phyloP scores from a whole-genome alignment of 92 coral and sea anemone species.

The Pocillopora meandrina region DNA sequence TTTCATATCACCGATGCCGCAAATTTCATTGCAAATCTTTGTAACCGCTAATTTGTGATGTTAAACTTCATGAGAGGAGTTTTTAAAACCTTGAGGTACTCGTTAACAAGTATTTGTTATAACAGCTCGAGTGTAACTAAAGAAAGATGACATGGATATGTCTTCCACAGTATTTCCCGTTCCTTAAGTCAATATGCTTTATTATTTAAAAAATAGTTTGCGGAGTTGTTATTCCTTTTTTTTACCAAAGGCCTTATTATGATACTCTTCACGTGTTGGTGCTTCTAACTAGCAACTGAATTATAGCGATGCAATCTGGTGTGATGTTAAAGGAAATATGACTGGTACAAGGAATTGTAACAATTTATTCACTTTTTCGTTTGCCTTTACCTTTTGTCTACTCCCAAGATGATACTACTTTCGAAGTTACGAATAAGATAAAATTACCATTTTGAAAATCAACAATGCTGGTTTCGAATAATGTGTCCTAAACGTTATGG shows the following conservation, averaged over 20 bases:
- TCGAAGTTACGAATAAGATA: neutral
- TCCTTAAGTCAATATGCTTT: neutral
- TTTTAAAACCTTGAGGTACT: neutral
- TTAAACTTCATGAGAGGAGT: neutral
- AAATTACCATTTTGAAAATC: neutral
- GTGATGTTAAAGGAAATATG: no score
- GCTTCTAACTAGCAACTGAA: neutral
- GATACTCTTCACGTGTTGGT: neutral
- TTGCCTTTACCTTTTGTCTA: neutral
- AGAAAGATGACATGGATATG: neutral
- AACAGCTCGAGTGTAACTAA: neutral
- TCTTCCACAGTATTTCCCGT: conserved; percentile 13
- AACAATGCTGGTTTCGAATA: neutral
- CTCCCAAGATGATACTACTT: neutral
- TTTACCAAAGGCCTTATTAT: neutral
- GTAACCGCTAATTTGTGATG: neutral
- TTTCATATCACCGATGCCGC: neutral
- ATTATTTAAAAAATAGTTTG: neutral
- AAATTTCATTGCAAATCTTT: neutral
- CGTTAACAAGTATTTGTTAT: neutral
- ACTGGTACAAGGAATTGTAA: no score
- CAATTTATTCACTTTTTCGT: no score
- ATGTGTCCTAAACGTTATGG: neutral
- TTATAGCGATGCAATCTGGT: no score
- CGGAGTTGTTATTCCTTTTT: neutral